Evolutionary conservation across 2,113 vertebrate species (phyloP).

Genomic region (Eulemur macaco): DNA sequence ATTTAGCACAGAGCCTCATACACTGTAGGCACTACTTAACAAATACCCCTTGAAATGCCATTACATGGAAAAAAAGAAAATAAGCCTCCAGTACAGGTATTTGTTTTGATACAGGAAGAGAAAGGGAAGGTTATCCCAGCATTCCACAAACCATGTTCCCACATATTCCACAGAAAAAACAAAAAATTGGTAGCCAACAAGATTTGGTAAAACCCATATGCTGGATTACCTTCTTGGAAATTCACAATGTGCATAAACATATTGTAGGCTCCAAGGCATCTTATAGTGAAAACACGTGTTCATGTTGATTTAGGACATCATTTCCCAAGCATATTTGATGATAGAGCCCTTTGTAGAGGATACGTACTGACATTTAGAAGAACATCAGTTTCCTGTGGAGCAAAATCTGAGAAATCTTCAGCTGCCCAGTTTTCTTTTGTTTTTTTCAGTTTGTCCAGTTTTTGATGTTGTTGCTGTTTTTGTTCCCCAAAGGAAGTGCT

Average conservation of each 20-base stretch:
- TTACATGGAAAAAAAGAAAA: background rate
- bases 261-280: background rate
- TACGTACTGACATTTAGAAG: background rate
- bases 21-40: background rate
- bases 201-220: background rate
- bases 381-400: background rate
- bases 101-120: background rate
- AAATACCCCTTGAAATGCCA: background rate
- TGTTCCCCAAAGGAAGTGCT: background rate
- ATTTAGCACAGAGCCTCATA: background rate
- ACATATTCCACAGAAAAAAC: background rate
- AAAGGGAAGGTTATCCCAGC: background rate
- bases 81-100: background rate
- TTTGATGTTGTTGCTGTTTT: too few relatives aligned
- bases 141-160: background rate
- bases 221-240: background rate
- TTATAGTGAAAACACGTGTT: background rate
- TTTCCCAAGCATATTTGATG: background rate
- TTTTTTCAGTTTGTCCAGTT: background rate
- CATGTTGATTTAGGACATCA: background rate
- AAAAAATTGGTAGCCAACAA: background rate
- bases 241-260: background rate
- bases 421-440: background rate
- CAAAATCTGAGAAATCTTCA: background rate
- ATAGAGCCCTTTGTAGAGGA: background rate